Conservation (phyloP, 2,888 invertebrate genomes). For the Bellardia bayeri region DNA sequence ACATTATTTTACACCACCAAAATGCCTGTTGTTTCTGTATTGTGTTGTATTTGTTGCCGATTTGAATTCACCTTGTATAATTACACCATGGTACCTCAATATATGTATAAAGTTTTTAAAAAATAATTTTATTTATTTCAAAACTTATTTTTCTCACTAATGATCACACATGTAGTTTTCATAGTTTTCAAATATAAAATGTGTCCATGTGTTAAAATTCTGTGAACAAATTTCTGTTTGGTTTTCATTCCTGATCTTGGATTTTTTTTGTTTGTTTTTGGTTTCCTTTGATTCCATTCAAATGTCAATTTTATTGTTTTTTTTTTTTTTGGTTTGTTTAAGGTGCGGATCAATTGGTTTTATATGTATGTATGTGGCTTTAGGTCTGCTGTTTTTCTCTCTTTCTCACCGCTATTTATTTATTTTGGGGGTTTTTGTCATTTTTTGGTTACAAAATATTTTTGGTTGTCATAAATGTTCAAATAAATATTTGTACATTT, state of each 20-base stretch:
- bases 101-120: too few relatives aligned
- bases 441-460: conserved; percentile 61
- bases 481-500: conserved; percentile 68
- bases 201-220: conserved; percentile 60
- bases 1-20: too few relatives aligned
- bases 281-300: conserved; percentile 66
- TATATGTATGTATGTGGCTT: conserved; percentile 26
- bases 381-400: conserved; percentile 10
- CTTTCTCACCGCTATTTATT: background rate
- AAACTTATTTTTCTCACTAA: conserved; percentile 68
- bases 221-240: conserved; percentile 34
- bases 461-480: conserved; percentile 70
- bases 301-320: conserved; percentile 68
- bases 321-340: conserved; percentile 38
- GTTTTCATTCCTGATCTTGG: conserved; percentile 51
- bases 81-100: too few relatives aligned
- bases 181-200: background rate
- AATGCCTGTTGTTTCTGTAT: too few relatives aligned
- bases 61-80: too few relatives aligned
- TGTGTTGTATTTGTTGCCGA: too few relatives aligned
- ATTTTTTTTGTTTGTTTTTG: conserved; percentile 24
- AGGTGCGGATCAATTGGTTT: conserved; percentile 69
- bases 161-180: conserved; percentile 54
- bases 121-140: conserved; percentile 36
- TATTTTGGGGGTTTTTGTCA: conserved; percentile 32